These are phyloP conservation scores for Resseliella maxima DNA, from an alignment of 2,888 invertebrate genomes.

Conservation along the genomic window DNA sequence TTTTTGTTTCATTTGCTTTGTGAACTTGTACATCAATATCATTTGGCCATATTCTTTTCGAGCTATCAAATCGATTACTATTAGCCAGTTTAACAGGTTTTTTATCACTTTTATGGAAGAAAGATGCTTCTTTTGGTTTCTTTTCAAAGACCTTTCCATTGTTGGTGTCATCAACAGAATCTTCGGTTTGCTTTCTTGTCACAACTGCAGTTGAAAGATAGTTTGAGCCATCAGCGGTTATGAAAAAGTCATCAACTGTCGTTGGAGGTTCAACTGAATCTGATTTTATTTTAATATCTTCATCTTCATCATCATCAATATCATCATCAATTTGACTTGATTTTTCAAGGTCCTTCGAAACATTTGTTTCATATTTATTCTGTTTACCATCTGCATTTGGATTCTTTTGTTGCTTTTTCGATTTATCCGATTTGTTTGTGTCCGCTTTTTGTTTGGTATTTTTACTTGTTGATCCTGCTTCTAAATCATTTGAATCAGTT, in stretches of 20 bases:
- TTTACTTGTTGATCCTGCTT: too few relatives aligned
- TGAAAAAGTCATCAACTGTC: conserved; percentile 45
- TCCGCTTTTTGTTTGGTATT: not conserved
- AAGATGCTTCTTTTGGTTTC: not conserved
- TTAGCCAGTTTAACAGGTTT: not conserved
- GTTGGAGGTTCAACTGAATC: not conserved
- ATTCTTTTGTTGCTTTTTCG: not conserved
- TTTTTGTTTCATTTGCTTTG: not conserved
- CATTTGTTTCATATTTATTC: not conserved
- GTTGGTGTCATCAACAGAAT: not conserved
- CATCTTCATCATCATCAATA: too few relatives aligned
- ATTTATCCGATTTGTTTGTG: not conserved
- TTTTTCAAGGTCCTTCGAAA: not conserved
- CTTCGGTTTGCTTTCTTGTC: not conserved
- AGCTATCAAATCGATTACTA: not conserved
- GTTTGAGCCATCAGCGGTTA: conserved; percentile 24
- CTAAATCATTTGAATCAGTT: not conserved
- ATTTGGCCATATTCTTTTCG: not conserved
- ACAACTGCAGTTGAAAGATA: conserved; percentile 14
- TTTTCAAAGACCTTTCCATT: not conserved
- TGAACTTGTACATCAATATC: not conserved
- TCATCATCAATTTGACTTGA: not conserved
- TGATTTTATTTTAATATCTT: not conserved
- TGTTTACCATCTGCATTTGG: not conserved
- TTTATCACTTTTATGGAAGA: not conserved